phyloP scores from a whole-genome alignment of 2,888 invertebrate species.

The Ferdinandea cuprea region DNA sequence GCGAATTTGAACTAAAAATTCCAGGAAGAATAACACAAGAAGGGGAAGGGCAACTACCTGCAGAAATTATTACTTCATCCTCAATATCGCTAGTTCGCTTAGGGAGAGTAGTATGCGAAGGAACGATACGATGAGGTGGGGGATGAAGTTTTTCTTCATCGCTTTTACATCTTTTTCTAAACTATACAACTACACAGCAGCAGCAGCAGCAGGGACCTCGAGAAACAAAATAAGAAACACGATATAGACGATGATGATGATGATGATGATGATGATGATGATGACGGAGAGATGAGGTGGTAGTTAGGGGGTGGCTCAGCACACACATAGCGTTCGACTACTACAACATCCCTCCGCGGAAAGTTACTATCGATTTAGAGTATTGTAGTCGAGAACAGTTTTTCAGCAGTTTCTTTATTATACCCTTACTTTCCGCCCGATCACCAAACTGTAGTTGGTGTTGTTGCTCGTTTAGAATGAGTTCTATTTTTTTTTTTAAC shows the following conservation, averaged over 20 bases:
- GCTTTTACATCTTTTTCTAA: constrained; percentile 71
- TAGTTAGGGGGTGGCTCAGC: constrained; percentile 29
- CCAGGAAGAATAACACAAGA: constrained; percentile 22
- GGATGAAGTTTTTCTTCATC: constrained; percentile 61
- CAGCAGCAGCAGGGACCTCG: constrained; percentile 53
- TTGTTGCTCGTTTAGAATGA: constrained; percentile 41
- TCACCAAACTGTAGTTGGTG: constrained; percentile 22
- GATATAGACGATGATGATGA: constrained; percentile 63
- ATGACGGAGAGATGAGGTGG: constrained; percentile 1
- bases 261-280: too few relatives aligned
- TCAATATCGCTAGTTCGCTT: constrained; percentile 70
- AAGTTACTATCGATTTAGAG: constrained; percentile 74
- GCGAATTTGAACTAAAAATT: constrained; percentile 72
- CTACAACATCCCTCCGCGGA: constrained; percentile 52
- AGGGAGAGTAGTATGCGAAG: constrained; percentile 8
- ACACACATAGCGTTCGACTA: constrained; percentile 43
- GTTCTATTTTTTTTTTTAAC: constrained; percentile 24
- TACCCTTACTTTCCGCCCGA: neutral
- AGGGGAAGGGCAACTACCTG: constrained; percentile 72
- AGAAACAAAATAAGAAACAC: constrained; percentile 65
- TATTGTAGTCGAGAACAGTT: constrained; percentile 69
- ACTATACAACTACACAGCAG: constrained; percentile 65
- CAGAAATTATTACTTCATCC: constrained; percentile 74
- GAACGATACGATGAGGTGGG: neutral
- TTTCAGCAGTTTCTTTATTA: constrained; percentile 68